Percentiles rank a stretch among this genome's conserved stretches.
These are phyloP conservation scores for Heliothis subflexa DNA, from an alignment of 1,140 invertebrate species.

Conservation along the genomic window DNA sequence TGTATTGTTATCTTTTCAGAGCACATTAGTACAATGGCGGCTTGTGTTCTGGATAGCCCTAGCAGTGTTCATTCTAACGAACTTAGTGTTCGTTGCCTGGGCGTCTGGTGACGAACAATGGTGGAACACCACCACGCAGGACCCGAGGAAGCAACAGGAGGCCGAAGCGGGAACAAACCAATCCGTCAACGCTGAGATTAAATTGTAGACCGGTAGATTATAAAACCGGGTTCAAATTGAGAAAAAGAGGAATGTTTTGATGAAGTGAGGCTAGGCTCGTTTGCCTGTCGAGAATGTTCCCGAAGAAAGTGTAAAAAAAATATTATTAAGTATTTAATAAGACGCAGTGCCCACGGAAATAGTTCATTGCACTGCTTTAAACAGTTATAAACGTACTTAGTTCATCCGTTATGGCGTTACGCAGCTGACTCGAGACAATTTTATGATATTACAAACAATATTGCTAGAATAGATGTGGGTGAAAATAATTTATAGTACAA, in stretches of 20 bases:
- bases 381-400: conserved; percentile 34
- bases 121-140: conserved; percentile 88
- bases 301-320: conserved; percentile 37
- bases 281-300: conserved; percentile 40
- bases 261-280: conserved; percentile 34
- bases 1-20: conserved; percentile 85
- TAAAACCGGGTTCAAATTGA: conserved; percentile 26
- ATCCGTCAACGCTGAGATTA: conserved; percentile 74
- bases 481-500: conserved; percentile 49
- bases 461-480: not conserved
- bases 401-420: conserved; percentile 7
- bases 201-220: conserved; percentile 56
- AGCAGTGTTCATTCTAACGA: conserved; percentile 90
- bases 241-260: conserved; percentile 37
- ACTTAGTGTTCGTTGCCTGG: conserved; percentile 90
- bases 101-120: conserved; percentile 91
- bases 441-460: conserved; percentile 3
- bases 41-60: conserved; percentile 94
- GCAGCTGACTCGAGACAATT: conserved; percentile 20
- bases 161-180: conserved; percentile 59
- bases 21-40: conserved; percentile 92
- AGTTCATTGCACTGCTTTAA: conserved; percentile 9
- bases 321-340: conserved; percentile 29
- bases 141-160: conserved; percentile 70
- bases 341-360: conserved; percentile 16